phyloP scores from a whole-genome alignment of 2,888 invertebrate species.

The Caenorhabditis imperialis region DNA sequence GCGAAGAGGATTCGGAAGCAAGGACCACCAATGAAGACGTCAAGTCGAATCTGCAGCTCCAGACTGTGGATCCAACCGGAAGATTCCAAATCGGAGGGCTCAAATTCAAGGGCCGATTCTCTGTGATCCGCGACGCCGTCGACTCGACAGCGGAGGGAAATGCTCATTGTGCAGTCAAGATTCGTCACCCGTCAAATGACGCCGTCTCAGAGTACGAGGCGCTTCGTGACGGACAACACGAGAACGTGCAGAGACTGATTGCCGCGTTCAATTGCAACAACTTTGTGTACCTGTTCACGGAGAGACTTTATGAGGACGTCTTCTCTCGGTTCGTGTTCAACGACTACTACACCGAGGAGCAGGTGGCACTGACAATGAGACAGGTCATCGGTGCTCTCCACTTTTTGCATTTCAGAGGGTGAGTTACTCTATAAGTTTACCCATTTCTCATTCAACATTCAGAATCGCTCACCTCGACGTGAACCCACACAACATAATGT shows the following conservation, averaged over 20 bases:
- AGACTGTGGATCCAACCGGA: constrained; percentile 54
- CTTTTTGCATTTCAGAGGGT: constrained; percentile 93
- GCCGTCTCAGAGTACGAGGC: constrained; percentile 89
- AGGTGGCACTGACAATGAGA: constrained; percentile 85
- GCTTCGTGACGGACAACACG: constrained; percentile 86
- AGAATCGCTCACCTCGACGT: constrained; percentile 86
- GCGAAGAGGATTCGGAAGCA: constrained; percentile 61
- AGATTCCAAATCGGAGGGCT: constrained; percentile 64
- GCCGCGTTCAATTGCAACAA: constrained; percentile 80
- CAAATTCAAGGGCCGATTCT: constrained; percentile 86
- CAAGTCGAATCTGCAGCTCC: constrained; percentile 40
- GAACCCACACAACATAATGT: constrained; percentile 94
- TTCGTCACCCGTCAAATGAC: constrained; percentile 79
- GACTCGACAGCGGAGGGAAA: constrained; percentile 84
- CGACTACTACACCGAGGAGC: constrained; percentile 93
- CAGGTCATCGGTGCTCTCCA: constrained; percentile 92
- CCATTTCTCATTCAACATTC: background rate
- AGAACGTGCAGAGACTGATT: constrained; percentile 84
- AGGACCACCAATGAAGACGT: constrained; percentile 31
- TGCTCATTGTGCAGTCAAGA: constrained; percentile 88
- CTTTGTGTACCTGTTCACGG: constrained; percentile 79
- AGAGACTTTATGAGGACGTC: constrained; percentile 84
- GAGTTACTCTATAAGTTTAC: background rate
- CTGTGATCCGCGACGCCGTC: constrained; percentile 86
- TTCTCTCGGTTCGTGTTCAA: constrained; percentile 90